These are phyloP conservation scores for Oryzias dopingdopingensis DNA, from an alignment of 2,797 vertebrate species.

Conservation along the genomic window DNA sequence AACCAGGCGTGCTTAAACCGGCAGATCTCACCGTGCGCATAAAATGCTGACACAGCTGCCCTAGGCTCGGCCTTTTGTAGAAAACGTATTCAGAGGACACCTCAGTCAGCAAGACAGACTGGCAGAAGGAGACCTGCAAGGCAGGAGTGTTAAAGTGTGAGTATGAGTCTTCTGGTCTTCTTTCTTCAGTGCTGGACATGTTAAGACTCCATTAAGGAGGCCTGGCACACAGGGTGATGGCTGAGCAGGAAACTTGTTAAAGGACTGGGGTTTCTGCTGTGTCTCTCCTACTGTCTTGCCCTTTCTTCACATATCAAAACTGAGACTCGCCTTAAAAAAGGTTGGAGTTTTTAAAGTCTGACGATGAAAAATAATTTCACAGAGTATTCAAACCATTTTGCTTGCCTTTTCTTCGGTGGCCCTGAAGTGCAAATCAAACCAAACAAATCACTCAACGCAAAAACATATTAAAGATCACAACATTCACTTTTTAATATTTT, in stretches of 20 bases:
- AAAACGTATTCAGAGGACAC: slow-evolving; percentile 75
- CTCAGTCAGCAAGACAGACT: slow-evolving; percentile 67
- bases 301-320: too few species aligned
- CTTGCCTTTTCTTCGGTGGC: too few species aligned
- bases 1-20: slow-evolving; percentile 62
- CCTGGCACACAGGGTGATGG: slow-evolving; percentile 59
- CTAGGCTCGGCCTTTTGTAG: slow-evolving; percentile 71
- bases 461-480: too few species aligned
- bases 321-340: too few species aligned
- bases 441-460: too few species aligned
- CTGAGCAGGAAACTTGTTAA: slow-evolving; percentile 65
- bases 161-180: slow-evolving; percentile 68
- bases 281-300: not conserved
- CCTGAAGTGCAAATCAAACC: too few species aligned
- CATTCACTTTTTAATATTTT: too few species aligned
- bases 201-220: slow-evolving; percentile 73
- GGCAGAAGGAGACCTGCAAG: slow-evolving; percentile 61
- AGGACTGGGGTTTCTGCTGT: slow-evolving; percentile 34
- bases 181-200: slow-evolving; percentile 76
- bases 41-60: slow-evolving; percentile 80
- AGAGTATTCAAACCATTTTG: too few species aligned
- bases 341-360: too few species aligned
- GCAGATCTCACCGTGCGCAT: slow-evolving; percentile 48
- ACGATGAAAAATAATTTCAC: too few species aligned
- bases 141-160: slow-evolving; percentile 55